A percentile compares a stretch with the other conserved stretches of the same genome.
Conservation (phyloP, 2,888 invertebrate species). For the Thymelicus acteon region DNA sequence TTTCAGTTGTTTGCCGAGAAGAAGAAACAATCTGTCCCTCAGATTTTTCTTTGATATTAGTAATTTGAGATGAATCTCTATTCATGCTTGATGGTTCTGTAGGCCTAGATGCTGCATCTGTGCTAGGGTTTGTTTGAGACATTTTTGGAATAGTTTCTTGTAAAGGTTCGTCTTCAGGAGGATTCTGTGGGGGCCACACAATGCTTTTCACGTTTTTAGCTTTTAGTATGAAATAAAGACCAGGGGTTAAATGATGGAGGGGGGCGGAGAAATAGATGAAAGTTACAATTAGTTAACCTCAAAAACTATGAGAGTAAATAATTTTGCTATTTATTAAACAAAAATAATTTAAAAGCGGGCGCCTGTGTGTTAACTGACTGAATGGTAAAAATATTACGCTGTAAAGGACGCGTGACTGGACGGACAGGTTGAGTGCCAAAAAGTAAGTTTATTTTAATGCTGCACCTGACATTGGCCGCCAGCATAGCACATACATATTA, state of each 20-base stretch:
- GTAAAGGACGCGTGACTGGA: slow-evolving; percentile 57
- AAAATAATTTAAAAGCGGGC: slow-evolving; percentile 56
- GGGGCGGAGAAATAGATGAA: slow-evolving; percentile 68
- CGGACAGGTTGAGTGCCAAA: slow-evolving; percentile 57
- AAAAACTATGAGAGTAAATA: slow-evolving; percentile 50
- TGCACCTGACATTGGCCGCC: slow-evolving; percentile 63
- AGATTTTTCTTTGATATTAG: slow-evolving; percentile 51
- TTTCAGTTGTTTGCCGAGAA: slow-evolving; percentile 59
- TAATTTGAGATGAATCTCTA: slow-evolving; percentile 48
- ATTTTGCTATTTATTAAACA: slow-evolving; percentile 51
- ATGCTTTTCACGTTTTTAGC: slow-evolving; percentile 81
- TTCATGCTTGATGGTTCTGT: slow-evolving; percentile 38
- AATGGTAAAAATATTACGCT: slow-evolving; percentile 47
- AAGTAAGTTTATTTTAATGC: slow-evolving; percentile 65
- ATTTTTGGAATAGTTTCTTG: slow-evolving; percentile 40
- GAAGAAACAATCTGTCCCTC: slow-evolving; percentile 54
- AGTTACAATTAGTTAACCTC: slow-evolving; percentile 70
- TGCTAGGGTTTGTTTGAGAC: slow-evolving; percentile 24
- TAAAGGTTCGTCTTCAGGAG: slow-evolving; percentile 70
- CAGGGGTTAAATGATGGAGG: slow-evolving; percentile 57
- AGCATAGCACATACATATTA: slow-evolving; percentile 68
- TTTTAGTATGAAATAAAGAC: slow-evolving; percentile 64
- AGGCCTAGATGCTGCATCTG: slow-evolving; percentile 33
- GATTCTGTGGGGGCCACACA: slow-evolving; percentile 79
- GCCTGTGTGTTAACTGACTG: slow-evolving; percentile 59